phyloP scores from a whole-genome alignment of 2,888 invertebrate species.

The Hyles lineata region DNA sequence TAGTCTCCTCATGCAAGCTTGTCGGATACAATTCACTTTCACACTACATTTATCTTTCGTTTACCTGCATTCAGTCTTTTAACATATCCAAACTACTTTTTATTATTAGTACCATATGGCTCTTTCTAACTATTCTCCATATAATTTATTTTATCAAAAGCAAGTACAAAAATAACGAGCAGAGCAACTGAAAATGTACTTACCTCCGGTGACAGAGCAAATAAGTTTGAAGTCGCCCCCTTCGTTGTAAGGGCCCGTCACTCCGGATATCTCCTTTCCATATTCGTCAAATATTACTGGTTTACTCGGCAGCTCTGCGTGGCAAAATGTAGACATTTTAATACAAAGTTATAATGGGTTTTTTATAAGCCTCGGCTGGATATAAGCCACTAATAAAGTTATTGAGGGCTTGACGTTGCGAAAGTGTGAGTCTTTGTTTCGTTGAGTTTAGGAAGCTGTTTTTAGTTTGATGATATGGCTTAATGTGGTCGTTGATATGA shows the following conservation, averaged over 20 bases:
- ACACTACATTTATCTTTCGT: too few species aligned
- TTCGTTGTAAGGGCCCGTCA: slow-evolving; percentile 91
- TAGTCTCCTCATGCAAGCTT: too few species aligned
- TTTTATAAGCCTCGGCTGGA: background rate
- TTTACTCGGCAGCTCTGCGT: slow-evolving; percentile 89
- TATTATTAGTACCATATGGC: too few species aligned
- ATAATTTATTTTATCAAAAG: background rate
- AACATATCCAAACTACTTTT: too few species aligned
- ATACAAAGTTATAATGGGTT: slow-evolving; percentile 22
- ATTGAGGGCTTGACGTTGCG: background rate
- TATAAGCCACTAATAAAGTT: background rate
- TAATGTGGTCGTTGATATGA: too few species aligned
- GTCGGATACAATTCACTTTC: too few species aligned
- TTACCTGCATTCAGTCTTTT: too few species aligned
- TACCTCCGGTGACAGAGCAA: slow-evolving; percentile 90
- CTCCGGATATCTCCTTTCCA: slow-evolving; percentile 86
- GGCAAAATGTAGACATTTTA: slow-evolving; percentile 43
- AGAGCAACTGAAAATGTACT: slow-evolving; percentile 44
- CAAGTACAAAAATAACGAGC: slow-evolving; percentile 4
- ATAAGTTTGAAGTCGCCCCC: slow-evolving; percentile 89
- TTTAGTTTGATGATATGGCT: background rate
- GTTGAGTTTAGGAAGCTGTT: background rate
- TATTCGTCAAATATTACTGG: slow-evolving; percentile 90
- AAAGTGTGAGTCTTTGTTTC: background rate
- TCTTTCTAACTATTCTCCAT: background rate